These are phyloP conservation scores for Gorsachius magnificus DNA, from an alignment of 2,797 vertebrate species.

Conservation along the genomic window DNA sequence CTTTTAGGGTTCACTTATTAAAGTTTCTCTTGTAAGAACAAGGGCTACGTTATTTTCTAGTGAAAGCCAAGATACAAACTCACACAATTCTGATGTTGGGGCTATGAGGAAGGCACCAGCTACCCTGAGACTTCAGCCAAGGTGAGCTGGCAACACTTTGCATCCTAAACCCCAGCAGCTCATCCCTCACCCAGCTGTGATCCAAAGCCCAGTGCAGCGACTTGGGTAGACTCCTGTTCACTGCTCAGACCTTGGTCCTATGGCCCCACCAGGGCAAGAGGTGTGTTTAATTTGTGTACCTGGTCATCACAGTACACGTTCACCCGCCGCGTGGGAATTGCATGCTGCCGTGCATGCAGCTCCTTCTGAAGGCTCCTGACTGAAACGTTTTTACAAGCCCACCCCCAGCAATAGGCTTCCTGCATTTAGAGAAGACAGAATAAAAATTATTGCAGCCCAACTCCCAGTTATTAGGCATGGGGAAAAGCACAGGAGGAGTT, in stretches of 20 bases:
- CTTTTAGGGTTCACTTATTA: neutral
- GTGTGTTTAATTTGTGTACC: fast-evolving
- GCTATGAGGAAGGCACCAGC: fast-evolving
- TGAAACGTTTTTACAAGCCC: neutral
- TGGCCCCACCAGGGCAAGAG: too few species aligned
- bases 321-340: fast-evolving
- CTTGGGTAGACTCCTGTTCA: neutral
- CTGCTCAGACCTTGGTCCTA: neutral
- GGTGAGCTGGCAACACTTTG: neutral
- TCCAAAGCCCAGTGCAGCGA: neutral
- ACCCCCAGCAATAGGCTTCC: neutral
- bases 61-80: neutral
- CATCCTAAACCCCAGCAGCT: neutral
- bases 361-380: neutral
- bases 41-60: neutral
- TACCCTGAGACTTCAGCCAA: neutral
- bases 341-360: fast-evolving
- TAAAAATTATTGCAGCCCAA: neutral
- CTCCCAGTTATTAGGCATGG: neutral
- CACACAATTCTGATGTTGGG: neutral
- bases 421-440: neutral
- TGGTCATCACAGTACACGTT: fast-evolving
- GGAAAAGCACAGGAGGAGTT: neutral
- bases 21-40: neutral
- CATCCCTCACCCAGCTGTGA: neutral